These are phyloP conservation scores for Pangasianodon hypophthalmus DNA, from an alignment of 2,113 vertebrate genomes.

Conservation along the genomic window DNA sequence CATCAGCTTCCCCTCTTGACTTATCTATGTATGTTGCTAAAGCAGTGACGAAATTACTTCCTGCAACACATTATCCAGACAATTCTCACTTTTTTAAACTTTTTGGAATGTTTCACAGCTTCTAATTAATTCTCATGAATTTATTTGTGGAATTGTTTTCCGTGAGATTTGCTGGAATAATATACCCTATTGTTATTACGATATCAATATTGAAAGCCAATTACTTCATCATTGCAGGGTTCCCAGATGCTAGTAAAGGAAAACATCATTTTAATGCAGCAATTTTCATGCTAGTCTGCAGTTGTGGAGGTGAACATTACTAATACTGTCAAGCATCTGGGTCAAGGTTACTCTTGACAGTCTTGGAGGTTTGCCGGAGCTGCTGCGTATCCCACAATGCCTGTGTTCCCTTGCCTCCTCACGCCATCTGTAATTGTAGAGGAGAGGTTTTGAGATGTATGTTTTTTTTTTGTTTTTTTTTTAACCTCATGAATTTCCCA, in stretches of 20 bases:
- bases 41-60: background rate
- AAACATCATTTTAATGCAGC: slow-evolving; percentile 58
- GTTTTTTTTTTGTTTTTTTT: slow-evolving; percentile 5
- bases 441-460: slow-evolving; percentile 35
- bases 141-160: background rate
- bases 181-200: slow-evolving; percentile 68
- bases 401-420: slow-evolving; percentile 39
- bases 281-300: slow-evolving; percentile 60
- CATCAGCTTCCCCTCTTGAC: background rate
- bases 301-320: slow-evolving; percentile 57
- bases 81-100: background rate
- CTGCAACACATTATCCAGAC: background rate
- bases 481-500: slow-evolving; percentile 1
- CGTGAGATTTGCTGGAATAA: slow-evolving; percentile 67
- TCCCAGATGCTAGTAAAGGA: slow-evolving; percentile 50
- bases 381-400: slow-evolving; percentile 53
- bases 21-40: background rate
- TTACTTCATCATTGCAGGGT: slow-evolving; percentile 56
- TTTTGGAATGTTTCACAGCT: background rate
- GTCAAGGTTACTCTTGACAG: slow-evolving; percentile 52
- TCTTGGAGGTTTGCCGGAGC: slow-evolving; percentile 52
- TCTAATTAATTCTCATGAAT: background rate
- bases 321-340: slow-evolving; percentile 60
- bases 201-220: slow-evolving; percentile 61
- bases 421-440: slow-evolving; percentile 65